phyloP scores from a whole-genome alignment of 2,113 vertebrate species.

The Ceuthmochares aereus region DNA sequence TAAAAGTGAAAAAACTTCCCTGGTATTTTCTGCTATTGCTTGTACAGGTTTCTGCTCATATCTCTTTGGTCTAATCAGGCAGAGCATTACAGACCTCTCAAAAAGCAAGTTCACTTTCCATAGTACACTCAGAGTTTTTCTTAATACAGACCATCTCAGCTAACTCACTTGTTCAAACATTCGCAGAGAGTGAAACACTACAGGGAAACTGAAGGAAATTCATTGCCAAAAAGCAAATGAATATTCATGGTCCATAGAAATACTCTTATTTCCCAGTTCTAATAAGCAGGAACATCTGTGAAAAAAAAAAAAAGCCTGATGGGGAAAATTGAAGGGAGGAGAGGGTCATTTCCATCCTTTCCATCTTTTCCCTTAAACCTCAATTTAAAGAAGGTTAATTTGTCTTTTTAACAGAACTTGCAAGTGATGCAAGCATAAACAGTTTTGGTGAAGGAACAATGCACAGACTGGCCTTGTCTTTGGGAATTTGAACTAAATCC shows the following conservation, averaged over 20 bases:
- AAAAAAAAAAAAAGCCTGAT: conserved; percentile 36
- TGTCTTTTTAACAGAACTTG: conserved; percentile 40
- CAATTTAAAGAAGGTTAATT: conserved; percentile 29
- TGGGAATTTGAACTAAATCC: background rate
- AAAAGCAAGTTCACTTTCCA: background rate
- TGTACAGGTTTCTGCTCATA: conserved; percentile 36
- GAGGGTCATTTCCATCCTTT: background rate
- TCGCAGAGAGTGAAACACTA: conserved; percentile 12
- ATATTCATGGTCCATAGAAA: conserved; percentile 61
- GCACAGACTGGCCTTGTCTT: background rate
- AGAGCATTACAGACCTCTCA: background rate
- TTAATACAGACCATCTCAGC: background rate
- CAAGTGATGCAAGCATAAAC: background rate
- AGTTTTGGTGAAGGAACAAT: background rate
- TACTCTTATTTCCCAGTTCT: conserved; percentile 41
- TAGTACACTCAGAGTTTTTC: background rate
- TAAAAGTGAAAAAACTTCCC: conserved; percentile 3
- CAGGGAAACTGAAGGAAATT: conserved; percentile 27
- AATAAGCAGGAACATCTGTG: conserved; percentile 58
- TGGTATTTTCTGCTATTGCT: conserved; percentile 46
- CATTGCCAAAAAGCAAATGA: conserved; percentile 52
- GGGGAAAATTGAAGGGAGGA: conserved; percentile 27
- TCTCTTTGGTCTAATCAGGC: conserved; percentile 50
- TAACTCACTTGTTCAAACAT: background rate
- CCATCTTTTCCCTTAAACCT: background rate